Base-by-base conservation (phyloP, 2,888 invertebrate genomes). In the Cactoblastis cactorum region DNA sequence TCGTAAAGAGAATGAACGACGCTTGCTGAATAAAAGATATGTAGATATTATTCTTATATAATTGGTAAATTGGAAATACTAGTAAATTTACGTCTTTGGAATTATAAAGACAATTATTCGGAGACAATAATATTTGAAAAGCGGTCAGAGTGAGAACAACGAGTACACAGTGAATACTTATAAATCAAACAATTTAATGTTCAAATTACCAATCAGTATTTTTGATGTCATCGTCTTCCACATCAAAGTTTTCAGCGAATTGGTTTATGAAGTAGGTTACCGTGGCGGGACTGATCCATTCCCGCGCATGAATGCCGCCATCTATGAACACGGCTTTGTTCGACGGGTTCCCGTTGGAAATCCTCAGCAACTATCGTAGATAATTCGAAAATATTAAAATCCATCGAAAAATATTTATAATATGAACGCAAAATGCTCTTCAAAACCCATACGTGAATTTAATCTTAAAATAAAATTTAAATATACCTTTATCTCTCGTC, bases 261-360 rank as follows among this genome's bases (percentile, higher is more conserved):
- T 95, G 92, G 68, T 95, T 93, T 54, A 96, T 93, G 53, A 95
- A 91, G 70, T 92, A 96, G 2, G 95, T 94, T 0, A 95, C 95
- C 0, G 94, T 91, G 0, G 96, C 95, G 0, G 96, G 96, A 48
- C 95, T 94, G 61, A 96, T 96, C 96, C 96, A 98, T 90, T 98
- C 98, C 33, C 98, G 91, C 0, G 97, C 97, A 70, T 97, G 97
- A 59, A 97, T 96, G 4, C 97, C 96, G 24, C 94, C 94, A 66
- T 95, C 95, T 50, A 95, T 92, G 91, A 95, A 95, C 18, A 95
- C 84, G 0, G 94, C 94, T 53, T 93, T 93, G 61, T 93, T 94
- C 11, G 83, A 83, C 0, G 90, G 63, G 37, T 92, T 91, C 6
- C 94, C 94, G 65, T 94, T 92, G 9, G 95, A 95, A 57, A 95